Evolutionary conservation across 2,888 invertebrate species (phyloP).

Genomic region (Trimorus sp.): DNA sequence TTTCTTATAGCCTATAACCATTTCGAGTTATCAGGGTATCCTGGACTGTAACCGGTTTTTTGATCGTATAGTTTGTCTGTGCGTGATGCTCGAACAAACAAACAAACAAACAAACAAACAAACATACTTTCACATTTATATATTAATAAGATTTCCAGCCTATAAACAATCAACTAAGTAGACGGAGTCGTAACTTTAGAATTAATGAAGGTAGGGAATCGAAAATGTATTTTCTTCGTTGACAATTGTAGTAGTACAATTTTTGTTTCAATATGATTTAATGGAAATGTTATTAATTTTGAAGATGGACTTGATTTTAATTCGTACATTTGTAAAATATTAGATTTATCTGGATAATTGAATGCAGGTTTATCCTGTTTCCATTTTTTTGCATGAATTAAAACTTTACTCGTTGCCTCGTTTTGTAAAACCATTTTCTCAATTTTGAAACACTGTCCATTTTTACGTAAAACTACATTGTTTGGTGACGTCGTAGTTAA

Average conservation of each 20-base stretch:
- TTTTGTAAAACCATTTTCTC: slow-evolving; percentile 19
- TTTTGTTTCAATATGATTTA: slow-evolving; percentile 11
- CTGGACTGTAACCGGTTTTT: no score
- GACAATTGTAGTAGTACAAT: neutral
- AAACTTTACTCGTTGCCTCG: slow-evolving; percentile 27
- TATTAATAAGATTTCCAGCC: no score
- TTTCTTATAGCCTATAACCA: no score
- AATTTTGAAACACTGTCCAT: slow-evolving; percentile 29
- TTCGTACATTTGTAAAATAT: slow-evolving; percentile 37
- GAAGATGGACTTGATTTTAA: slow-evolving; percentile 23
- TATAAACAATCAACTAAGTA: no score
- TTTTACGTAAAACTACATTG: slow-evolving; percentile 16
- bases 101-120: no score
- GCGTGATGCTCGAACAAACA: no score
- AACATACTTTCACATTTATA: no score
- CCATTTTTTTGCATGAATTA: slow-evolving; percentile 24
- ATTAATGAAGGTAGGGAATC: slow-evolving; percentile 10
- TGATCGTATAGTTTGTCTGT: no score
- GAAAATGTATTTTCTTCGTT: slow-evolving; percentile 21
- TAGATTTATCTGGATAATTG: slow-evolving; percentile 20
- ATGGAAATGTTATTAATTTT: slow-evolving; percentile 18
- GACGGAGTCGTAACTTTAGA: neutral
- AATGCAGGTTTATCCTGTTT: slow-evolving; percentile 17
- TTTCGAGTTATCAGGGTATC: no score
- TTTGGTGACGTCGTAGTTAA: slow-evolving; percentile 7